Base-by-base conservation (phyloP, 2,888 invertebrate species). In the Melipona bicolor region DNA sequence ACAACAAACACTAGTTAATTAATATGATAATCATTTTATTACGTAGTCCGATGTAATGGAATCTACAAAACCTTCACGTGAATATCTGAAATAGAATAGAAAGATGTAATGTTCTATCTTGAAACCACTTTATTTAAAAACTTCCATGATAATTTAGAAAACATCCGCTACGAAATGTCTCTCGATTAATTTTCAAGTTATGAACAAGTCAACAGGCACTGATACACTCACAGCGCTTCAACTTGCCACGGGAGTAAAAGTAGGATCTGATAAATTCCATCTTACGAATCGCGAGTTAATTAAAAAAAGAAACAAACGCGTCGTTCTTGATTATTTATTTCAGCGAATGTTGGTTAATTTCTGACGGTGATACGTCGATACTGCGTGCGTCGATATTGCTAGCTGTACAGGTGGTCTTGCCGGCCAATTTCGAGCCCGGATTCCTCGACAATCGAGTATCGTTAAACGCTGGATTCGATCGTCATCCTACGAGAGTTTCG, bases 391-490 rank as follows among this genome's bases (percentile, higher is more conserved):
- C n/a, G 68, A 83, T 82, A 69, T 64, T 64, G 75, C 52, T 56
- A 32, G 61, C 79, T 49, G 77, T 78, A 78, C 79, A 78, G 87
- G 87, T 85, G 84, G 87, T 87, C 87, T 52, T 71, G 54, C 78
- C 49, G 61, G 76, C 17, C 74, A 88, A 88, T 88, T 88, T 88
- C 82, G 81, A 67, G 61, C 15, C 79, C 70, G 68, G 75, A 79
- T 74, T 81, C 72, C 54, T 24, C 49, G 70, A 80, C 80, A 88
- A 87, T 87, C 85, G 81, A 76, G 81, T 83, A 87, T 87, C 87
- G 85, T 87, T 87, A 83, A 85, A 85, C 87, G 74, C 64, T 69
- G 77, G 52, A 77, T 81, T 81, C 88, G 82, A 88, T 87, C 80
- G 73, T 84, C 78, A 77, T 87, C 82, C 76, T 67, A 43, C 78